Evolutionary conservation across 2,888 invertebrate genomes (phyloP).

Genomic region (Campoletis raptor): DNA sequence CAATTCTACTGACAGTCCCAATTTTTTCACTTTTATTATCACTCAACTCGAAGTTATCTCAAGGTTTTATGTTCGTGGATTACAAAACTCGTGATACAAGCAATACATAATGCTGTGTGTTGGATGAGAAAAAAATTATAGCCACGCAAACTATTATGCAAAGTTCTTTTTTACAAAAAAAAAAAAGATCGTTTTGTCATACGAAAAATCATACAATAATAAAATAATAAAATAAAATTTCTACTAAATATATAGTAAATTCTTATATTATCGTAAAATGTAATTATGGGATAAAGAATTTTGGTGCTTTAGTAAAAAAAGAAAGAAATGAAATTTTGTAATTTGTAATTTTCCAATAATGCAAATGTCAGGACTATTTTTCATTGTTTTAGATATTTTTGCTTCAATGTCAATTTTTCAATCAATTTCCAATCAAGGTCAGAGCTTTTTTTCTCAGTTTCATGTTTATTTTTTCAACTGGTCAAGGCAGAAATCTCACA

Average conservation of each 20-base stretch:
- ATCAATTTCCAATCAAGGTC: background rate
- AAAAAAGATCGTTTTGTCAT: background rate
- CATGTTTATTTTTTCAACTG: background rate
- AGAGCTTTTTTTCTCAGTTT: background rate
- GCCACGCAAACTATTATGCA: conserved; percentile 56
- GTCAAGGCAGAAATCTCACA: conserved; percentile 24
- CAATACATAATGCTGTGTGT: conserved; percentile 21
- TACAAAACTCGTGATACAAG: conserved; percentile 41
- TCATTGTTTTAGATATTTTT: background rate
- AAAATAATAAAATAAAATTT: background rate
- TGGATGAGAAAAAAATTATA: conserved; percentile 38
- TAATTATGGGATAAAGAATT: background rate
- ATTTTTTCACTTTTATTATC: background rate
- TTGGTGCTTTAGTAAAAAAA: background rate
- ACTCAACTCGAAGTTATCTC: conserved; percentile 51
- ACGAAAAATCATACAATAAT: no score
- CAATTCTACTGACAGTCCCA: background rate
- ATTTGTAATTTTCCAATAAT: background rate
- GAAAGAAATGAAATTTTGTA: background rate
- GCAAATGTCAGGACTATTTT: background rate
- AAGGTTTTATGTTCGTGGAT: conserved; percentile 17
- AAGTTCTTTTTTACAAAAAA: conserved; percentile 4
- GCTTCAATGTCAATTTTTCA: background rate
- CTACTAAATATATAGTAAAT: background rate
- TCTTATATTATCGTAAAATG: background rate